These are phyloP conservation scores for Odocoileus hemionus DNA, from an alignment of 2,113 vertebrate genomes.

Conservation along the genomic window DNA sequence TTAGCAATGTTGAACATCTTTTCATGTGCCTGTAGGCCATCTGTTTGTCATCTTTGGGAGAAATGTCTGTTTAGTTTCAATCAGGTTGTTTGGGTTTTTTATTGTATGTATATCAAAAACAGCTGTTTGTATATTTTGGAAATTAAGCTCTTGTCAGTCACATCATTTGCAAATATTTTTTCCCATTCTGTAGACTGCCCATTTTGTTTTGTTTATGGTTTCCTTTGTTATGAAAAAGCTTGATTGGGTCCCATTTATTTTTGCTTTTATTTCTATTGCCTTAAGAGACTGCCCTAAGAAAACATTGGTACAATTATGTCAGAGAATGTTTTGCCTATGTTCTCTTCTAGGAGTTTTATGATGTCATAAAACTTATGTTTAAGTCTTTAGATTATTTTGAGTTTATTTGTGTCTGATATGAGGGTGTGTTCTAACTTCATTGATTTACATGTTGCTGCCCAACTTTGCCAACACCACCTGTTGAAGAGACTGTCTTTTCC, in stretches of 20 bases:
- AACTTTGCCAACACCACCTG: not conserved
- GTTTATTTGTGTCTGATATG: not conserved
- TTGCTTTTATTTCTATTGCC: not conserved
- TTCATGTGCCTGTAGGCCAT: not conserved
- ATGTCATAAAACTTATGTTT: not conserved
- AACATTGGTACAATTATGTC: not conserved
- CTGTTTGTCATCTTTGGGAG: not conserved
- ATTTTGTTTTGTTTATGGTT: not conserved
- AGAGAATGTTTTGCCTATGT: not conserved
- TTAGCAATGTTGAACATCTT: not conserved
- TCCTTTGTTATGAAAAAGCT: not conserved
- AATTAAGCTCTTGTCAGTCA: not conserved
- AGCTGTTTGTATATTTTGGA: not conserved
- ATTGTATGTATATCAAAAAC: not conserved
- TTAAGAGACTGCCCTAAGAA: not conserved
- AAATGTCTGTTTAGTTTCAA: not conserved
- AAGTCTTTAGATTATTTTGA: not conserved
- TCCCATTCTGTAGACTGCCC: not conserved
- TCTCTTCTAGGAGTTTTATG: not conserved
- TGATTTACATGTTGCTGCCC: not conserved
- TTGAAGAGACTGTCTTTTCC: not conserved
- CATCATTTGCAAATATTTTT: not conserved
- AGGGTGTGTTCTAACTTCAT: not conserved
- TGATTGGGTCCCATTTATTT: not conserved
- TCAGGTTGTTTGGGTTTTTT: not conserved